Base-by-base conservation (phyloP, 2,113 vertebrate genomes). In the Colius striatus region DNA sequence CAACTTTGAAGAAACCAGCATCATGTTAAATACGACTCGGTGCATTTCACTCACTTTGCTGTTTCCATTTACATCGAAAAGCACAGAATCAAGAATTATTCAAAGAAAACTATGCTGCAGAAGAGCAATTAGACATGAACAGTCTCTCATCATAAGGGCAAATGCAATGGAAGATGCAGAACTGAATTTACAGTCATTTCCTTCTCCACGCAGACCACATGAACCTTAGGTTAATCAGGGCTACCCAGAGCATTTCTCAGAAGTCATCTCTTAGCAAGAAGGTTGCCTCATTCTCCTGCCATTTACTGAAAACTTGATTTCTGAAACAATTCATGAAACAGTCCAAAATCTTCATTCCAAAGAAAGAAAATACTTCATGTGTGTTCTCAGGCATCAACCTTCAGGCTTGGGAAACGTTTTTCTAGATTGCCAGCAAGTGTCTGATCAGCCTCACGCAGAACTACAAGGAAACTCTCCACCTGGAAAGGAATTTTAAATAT, bases 401-500 rank as follows among this genome's bases (percentile, higher is more conserved):
- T 98, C 92, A 97, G 97, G 90, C 94, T 97, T 74, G 98, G 98
- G 97, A 98, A 98, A 86, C 94, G 93, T 91, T 98, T 98, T 76
- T 98, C 97, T 88, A 99, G 93, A 70, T 95, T 88, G 58, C 97
- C 98, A 95, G 98, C 98, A 95, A 99, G 95, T 11, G 96, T 91
- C 68, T 98, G 98, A 95, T 99, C 98, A 91, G 98, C 97, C 89
- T 99, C 98, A 57, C 94, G 97, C 83, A 99, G 94, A 38, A 98
- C 92, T 89, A 95, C 95, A 53, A 98, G 95, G 79, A 99, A 98
- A 95, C 97, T 98, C 95, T 98, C 96, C 90, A 99, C 98, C 99
- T 99, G 77, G 34, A 82, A 95, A 73, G 27, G 83, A 95, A 93
- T 96, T 41, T 70, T n/a, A 94, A 85, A 51, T 21, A 73, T 38